phyloP scores from a whole-genome alignment of 2,888 invertebrate species.

The Punctoribates punctum region DNA sequence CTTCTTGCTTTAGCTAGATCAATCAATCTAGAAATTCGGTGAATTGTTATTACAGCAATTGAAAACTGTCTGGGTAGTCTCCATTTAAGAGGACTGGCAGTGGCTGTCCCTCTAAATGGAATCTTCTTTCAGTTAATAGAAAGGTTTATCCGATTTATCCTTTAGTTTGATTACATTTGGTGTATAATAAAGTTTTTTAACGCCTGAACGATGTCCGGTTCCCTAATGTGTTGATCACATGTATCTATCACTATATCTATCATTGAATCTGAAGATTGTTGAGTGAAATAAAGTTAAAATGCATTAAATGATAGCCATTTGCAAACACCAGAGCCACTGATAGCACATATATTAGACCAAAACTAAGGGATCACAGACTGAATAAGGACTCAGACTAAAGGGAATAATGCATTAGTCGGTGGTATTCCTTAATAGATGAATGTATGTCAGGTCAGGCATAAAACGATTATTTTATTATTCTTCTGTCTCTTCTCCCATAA shows the following conservation, averaged over 20 bases:
- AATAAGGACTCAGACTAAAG: no score
- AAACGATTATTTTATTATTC: no score
- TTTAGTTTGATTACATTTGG: not conserved
- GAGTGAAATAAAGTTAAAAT: constrained; percentile 5
- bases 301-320: constrained; percentile 11
- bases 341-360: no score
- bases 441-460: no score
- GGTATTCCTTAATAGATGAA: no score
- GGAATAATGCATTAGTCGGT: no score
- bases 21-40: not conserved
- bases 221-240: constrained; percentile 3
- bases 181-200: not conserved
- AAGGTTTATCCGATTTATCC: no score
- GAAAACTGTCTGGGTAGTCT: not conserved
- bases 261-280: not conserved
- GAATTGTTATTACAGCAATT: not conserved
- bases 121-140: no score
- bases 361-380: no score
- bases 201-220: constrained; percentile 1
- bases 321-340: not conserved
- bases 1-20: not conserved
- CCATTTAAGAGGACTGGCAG: not conserved
- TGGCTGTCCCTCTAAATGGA: not conserved
- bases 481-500: no score
- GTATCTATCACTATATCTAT: not conserved